Evolutionary conservation across 2,888 invertebrate genomes (phyloP).

Genomic region (Lucinisca nassula): DNA sequence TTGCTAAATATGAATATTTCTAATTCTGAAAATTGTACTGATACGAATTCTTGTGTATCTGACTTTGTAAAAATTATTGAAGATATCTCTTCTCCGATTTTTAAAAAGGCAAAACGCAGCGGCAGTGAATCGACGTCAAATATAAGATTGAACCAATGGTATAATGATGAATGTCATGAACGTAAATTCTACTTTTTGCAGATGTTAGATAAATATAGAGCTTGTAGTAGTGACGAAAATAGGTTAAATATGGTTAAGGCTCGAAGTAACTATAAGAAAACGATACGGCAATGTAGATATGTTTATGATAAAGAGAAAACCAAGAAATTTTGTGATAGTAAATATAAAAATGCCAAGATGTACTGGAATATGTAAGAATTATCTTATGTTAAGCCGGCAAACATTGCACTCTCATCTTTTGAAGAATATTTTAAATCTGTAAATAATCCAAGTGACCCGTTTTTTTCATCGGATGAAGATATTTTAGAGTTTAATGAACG

Average conservation of each 20-base stretch:
- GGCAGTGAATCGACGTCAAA: no score
- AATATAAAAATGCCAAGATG: not conserved
- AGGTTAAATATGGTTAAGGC: not conserved
- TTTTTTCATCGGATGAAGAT: not conserved
- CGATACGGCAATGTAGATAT: not conserved
- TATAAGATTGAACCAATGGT: not conserved
- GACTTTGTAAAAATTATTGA: not conserved
- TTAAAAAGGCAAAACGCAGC: not conserved
- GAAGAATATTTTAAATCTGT: conserved; percentile 10
- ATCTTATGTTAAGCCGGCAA: not conserved
- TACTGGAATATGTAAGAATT: not conserved
- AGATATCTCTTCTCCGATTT: not conserved
- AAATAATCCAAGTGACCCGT: not conserved
- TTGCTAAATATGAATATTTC: not conserved
- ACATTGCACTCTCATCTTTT: not conserved
- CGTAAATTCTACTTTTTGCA: not conserved
- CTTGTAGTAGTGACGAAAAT: not conserved
- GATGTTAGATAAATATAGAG: not conserved
- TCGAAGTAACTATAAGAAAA: not conserved
- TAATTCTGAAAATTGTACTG: not conserved
- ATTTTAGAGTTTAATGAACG: not conserved
- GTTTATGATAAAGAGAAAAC: not conserved
- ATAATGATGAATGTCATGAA: not conserved
- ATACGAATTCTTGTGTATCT: not conserved
- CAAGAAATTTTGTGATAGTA: not conserved